Conservation (phyloP, 2,113 vertebrate genomes). For the Sebastes fasciatus region DNA sequence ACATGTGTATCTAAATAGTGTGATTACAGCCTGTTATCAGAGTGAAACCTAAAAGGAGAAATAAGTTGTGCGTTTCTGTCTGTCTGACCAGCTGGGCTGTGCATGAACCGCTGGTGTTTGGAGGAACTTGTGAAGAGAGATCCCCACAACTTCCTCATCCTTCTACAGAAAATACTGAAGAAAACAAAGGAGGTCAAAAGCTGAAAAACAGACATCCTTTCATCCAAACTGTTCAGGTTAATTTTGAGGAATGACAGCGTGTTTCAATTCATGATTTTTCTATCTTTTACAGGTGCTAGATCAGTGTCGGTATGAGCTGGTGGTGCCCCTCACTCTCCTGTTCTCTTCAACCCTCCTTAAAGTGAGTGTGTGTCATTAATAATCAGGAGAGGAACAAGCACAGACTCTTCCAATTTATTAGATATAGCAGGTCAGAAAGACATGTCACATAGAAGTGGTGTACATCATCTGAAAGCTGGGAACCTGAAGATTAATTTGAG, state of each 20-base stretch:
- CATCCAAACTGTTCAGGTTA: neutral
- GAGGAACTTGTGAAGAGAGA: slow-evolving; percentile 95
- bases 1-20: neutral
- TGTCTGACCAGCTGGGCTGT: slow-evolving; percentile 87
- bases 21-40: neutral
- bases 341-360: slow-evolving; percentile 91
- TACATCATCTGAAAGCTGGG: too few relatives aligned
- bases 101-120: slow-evolving; percentile 96
- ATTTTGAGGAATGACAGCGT: neutral
- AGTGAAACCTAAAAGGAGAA: slow-evolving; percentile 61
- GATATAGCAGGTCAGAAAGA: too few relatives aligned
- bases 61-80: slow-evolving; percentile 31
- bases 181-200: slow-evolving; percentile 89
- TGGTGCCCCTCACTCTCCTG: slow-evolving; percentile 89
- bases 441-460: too few relatives aligned
- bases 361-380: slow-evolving; percentile 80
- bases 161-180: slow-evolving; percentile 91
- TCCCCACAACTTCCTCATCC: slow-evolving; percentile 91
- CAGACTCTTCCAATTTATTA: neutral
- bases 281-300: slow-evolving; percentile 86
- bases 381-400: neutral
- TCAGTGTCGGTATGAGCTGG: slow-evolving; percentile 88
- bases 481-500: too few relatives aligned
- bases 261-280: neutral
- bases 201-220: neutral